These are phyloP conservation scores for Cheirogaleus major DNA, from an alignment of 2,797 vertebrate species.

Conservation along the genomic window DNA sequence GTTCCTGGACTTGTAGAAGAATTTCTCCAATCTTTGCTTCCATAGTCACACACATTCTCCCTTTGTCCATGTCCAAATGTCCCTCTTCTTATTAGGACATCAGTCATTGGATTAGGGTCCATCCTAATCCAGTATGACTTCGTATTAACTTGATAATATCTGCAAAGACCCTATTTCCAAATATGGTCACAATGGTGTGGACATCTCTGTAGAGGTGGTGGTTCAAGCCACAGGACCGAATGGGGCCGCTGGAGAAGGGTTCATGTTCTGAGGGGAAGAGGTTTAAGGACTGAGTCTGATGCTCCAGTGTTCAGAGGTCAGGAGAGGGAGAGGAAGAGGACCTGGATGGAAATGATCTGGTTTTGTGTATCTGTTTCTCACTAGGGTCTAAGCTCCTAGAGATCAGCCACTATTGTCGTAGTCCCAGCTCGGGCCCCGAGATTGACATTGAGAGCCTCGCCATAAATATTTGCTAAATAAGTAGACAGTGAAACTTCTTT, in stretches of 20 bases:
- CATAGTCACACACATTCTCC: not conserved
- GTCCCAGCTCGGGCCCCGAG: not conserved
- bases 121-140: not conserved
- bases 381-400: not conserved
- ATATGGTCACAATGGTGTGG: not conserved
- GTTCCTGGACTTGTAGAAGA: not conserved
- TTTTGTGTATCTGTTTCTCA: not conserved
- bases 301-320: not conserved
- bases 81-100: not conserved
- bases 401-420: not conserved
- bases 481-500: not conserved
- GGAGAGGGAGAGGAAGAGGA: not conserved
- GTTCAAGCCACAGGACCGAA: rapidly evolving
- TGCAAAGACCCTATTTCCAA: not conserved
- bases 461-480: not conserved
- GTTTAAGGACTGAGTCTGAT: not conserved
- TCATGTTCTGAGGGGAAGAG: not conserved
- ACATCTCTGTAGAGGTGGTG: not conserved
- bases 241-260: not conserved
- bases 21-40: not conserved
- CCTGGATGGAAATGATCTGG: not conserved
- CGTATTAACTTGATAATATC: not conserved
- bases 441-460: not conserved
- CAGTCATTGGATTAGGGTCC: not conserved
- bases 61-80: not conserved